These are phyloP conservation scores for Andrena haemorrhoa DNA, from an alignment of 2,888 invertebrate species.

Conservation along the genomic window DNA sequence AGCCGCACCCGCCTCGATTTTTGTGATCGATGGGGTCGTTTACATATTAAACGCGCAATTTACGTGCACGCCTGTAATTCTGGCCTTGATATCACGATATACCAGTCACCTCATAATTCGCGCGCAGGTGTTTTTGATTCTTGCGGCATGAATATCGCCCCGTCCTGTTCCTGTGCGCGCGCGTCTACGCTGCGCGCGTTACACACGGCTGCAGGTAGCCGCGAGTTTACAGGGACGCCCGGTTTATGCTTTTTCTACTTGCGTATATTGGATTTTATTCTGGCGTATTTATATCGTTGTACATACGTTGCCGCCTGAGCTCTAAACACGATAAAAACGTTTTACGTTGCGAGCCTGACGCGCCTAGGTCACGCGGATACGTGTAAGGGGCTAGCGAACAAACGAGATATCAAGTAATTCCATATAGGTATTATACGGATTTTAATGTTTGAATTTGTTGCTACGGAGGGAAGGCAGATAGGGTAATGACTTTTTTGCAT, in stretches of 20 bases:
- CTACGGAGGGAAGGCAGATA: too few relatives aligned
- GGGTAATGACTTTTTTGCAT: too few relatives aligned
- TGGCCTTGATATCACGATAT: constrained; percentile 59
- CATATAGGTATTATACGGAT: neutral
- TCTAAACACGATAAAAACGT: constrained; percentile 36
- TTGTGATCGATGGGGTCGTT: constrained; percentile 64
- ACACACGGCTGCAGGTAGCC: neutral
- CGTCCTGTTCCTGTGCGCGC: neutral
- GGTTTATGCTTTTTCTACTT: constrained; percentile 40
- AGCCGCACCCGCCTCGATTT: constrained; percentile 34
- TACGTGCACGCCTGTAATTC: constrained; percentile 56
- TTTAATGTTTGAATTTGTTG: neutral
- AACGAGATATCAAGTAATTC: neutral
- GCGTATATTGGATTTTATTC: constrained; percentile 57
- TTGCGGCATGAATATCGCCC: constrained; percentile 46
- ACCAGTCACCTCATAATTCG: constrained; percentile 64
- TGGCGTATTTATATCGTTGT: constrained; percentile 45
- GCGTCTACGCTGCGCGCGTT: neutral
- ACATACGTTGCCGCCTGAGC: constrained; percentile 22
- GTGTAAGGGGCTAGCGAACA: constrained; percentile 10
- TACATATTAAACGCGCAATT: constrained; percentile 62
- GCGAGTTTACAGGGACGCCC: neutral
- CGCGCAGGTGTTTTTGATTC: constrained; percentile 69
- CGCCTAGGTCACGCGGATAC: neutral
- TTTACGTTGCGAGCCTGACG: constrained; percentile 16